Evolutionary conservation across 2,797 vertebrate species (phyloP).

Genomic region (Pelobates cultripes): DNA sequence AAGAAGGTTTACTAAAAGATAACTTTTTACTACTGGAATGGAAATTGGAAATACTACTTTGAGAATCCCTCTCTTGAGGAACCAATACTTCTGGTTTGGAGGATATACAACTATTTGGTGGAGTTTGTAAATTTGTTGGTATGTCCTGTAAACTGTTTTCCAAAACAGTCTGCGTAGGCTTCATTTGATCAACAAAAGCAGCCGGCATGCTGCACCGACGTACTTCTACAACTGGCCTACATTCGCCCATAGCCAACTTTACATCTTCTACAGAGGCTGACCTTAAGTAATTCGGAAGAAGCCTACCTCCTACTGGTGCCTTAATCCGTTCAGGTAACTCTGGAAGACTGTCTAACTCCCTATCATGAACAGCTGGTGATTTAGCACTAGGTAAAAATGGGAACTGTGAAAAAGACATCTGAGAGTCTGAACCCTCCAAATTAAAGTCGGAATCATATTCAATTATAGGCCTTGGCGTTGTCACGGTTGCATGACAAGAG

Average conservation of each 20-base stretch:
- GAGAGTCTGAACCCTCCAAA: conserved; percentile 88
- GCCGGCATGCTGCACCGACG: conserved; percentile 73
- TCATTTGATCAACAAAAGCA: conserved; percentile 72
- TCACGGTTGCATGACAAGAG: conserved; percentile 83
- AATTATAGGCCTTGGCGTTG: conserved; percentile 79
- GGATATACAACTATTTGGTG: conserved; percentile 64
- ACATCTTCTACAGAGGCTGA: conserved; percentile 88
- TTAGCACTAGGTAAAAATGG: conserved; percentile 84
- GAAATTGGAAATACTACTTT: conserved; percentile 56
- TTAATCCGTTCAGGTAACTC: conserved; percentile 80
- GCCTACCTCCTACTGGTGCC: conserved; percentile 70
- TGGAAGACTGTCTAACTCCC: conserved; percentile 79
- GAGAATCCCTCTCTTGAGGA: conserved; percentile 66
- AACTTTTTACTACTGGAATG: conserved; percentile 61
- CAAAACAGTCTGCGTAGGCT: conserved; percentile 59
- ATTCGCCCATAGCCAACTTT: conserved; percentile 77
- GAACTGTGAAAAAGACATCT: conserved; percentile 88
- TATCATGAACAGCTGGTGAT: conserved; percentile 86
- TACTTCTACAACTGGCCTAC: conserved; percentile 73
- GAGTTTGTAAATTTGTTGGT: conserved; percentile 49
- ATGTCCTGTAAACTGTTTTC: conserved; percentile 73
- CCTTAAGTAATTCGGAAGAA: conserved; percentile 81
- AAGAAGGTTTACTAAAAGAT: conserved; percentile 66
- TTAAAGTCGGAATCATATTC: conserved; percentile 92
- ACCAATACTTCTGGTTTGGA: conserved; percentile 68